phyloP scores from a whole-genome alignment of 2,113 vertebrate species.

The Aphyosemion australe region DNA sequence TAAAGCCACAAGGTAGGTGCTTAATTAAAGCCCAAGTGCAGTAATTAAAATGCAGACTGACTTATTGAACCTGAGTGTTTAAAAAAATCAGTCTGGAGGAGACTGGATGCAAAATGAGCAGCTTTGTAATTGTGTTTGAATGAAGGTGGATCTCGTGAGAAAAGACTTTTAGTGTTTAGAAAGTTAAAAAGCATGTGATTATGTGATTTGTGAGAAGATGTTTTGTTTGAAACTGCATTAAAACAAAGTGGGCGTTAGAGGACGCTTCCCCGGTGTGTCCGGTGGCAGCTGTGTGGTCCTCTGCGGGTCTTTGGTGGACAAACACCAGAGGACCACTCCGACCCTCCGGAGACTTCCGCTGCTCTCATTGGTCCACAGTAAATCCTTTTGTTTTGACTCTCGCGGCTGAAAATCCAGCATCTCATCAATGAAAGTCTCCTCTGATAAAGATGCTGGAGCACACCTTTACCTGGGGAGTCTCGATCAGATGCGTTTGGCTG shows the following conservation, averaged over 20 bases:
- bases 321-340: constrained; percentile 51
- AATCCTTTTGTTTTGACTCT: constrained; percentile 63
- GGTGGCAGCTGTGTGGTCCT: no score
- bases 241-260: no score
- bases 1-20: constrained; percentile 1
- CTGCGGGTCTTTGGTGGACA: constrained; percentile 53
- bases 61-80: constrained; percentile 19
- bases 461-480: neutral
- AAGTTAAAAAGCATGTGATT: no score
- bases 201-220: no score
- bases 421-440: constrained; percentile 26
- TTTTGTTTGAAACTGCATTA: no score
- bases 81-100: constrained; percentile 19
- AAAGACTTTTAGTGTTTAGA: no score
- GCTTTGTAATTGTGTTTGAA: neutral
- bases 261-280: no score
- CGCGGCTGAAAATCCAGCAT: constrained; percentile 25
- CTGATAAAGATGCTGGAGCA: neutral
- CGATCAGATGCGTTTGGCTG: neutral
- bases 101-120: constrained; percentile 3
- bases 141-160: no score
- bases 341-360: constrained; percentile 19
- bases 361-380: constrained; percentile 58
- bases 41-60: constrained; percentile 36
- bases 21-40: constrained; percentile 29